phyloP scores from a whole-genome alignment of 2,797 vertebrate species.

The Jordanella pulchra region DNA sequence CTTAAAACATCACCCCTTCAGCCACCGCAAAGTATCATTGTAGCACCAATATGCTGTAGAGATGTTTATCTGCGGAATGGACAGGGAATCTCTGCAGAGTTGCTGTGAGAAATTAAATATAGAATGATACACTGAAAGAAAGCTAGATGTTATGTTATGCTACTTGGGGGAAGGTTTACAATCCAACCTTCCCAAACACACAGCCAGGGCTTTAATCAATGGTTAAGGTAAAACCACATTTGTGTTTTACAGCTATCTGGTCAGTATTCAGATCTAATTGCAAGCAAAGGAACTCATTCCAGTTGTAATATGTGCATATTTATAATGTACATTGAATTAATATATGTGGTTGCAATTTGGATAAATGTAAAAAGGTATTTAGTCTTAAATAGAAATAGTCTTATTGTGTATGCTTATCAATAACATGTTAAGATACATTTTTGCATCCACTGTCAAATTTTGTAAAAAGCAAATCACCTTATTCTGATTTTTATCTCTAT shows the following conservation, averaged over 20 bases:
- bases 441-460: not conserved
- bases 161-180: not conserved
- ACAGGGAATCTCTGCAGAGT: not conserved
- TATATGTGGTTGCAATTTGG: not conserved
- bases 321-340: not conserved
- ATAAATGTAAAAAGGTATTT: not conserved
- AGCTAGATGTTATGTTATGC: not conserved
- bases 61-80: not conserved
- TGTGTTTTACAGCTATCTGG: not conserved
- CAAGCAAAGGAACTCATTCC: too few relatives aligned
- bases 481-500: conserved; percentile 17
- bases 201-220: not conserved
- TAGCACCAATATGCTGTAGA: not conserved
- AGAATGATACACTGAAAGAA: not conserved
- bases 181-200: not conserved
- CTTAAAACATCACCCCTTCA: not conserved
- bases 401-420: not conserved
- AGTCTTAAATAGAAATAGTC: not conserved
- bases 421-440: not conserved
- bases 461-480: not conserved
- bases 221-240: not conserved
- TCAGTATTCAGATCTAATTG: not conserved
- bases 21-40: not conserved
- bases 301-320: too few relatives aligned
- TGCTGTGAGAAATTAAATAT: not conserved